Conservation (phyloP, 2,113 vertebrate species). For the Pavo muticus region DNA sequence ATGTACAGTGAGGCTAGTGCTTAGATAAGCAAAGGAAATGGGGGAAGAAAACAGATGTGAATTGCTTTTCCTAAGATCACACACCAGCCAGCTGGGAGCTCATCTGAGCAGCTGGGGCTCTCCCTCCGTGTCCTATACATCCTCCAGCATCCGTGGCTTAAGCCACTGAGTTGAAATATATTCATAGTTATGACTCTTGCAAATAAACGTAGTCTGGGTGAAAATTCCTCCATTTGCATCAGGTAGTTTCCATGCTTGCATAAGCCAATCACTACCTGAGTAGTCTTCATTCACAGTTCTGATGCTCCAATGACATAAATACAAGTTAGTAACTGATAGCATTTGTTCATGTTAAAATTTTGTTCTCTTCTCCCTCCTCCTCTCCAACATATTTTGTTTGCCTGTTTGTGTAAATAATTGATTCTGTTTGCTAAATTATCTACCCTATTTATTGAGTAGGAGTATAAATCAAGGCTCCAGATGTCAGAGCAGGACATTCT, state of each 20-base stretch:
- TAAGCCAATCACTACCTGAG: not conserved
- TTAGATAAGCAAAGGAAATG: slow-evolving; percentile 58
- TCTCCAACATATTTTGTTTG: not conserved
- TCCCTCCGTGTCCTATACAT: not conserved
- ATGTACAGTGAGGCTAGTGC: not conserved
- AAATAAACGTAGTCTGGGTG: not conserved
- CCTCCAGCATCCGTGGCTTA: not conserved
- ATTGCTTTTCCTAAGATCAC: slow-evolving; percentile 19
- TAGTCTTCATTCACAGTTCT: not conserved
- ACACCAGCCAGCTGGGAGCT: not conserved
- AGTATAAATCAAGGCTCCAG: not conserved
- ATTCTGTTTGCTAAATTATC: not conserved
- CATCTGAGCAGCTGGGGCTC: not conserved
- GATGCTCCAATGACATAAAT: not conserved
- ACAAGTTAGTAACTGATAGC: not conserved
- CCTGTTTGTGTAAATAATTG: slow-evolving; percentile 28
- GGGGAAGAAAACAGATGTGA: slow-evolving; percentile 27
- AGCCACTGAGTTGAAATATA: not conserved
- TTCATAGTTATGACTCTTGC: not conserved
- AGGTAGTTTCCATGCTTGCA: not conserved
- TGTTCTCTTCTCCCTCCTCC: not conserved
- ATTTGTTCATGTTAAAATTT: not conserved
- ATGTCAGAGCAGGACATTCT: not conserved
- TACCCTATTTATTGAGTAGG: not conserved
- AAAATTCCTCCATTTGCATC: not conserved